A percentile compares a stretch with the other conserved stretches of the same genome.
Conservation (phyloP, 2,113 vertebrate genomes). For the Oreochromis niloticus region DNA sequence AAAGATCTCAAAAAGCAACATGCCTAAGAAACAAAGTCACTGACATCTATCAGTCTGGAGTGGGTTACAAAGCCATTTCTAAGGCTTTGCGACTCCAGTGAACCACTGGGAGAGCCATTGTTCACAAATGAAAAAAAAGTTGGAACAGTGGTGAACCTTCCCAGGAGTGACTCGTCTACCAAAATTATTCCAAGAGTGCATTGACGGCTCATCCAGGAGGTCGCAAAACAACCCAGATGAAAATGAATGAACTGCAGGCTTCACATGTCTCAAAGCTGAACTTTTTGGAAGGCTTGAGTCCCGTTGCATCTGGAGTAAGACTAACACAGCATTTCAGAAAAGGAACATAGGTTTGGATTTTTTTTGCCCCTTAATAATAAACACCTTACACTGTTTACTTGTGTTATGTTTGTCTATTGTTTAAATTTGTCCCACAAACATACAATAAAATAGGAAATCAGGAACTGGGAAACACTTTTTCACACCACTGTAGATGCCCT, state of each 20-base stretch:
- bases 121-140: background rate
- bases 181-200: background rate
- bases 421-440: background rate
- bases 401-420: background rate
- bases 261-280: background rate
- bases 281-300: background rate
- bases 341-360: background rate
- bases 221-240: background rate
- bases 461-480: background rate
- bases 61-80: background rate
- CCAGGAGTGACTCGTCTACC: background rate
- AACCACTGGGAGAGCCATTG: background rate
- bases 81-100: background rate
- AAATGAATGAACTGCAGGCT: background rate
- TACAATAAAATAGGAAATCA: background rate
- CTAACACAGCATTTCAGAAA: background rate
- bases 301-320: background rate
- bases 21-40: background rate
- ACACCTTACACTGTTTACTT: background rate
- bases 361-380: background rate
- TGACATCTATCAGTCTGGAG: background rate
- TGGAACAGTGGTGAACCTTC: rapidly evolving
- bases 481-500: background rate
- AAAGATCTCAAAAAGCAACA: rapidly evolving
- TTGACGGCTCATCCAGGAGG: background rate